These are phyloP conservation scores for Polypterus senegalus DNA, from an alignment of 2,113 vertebrate genomes.

Conservation along the genomic window DNA sequence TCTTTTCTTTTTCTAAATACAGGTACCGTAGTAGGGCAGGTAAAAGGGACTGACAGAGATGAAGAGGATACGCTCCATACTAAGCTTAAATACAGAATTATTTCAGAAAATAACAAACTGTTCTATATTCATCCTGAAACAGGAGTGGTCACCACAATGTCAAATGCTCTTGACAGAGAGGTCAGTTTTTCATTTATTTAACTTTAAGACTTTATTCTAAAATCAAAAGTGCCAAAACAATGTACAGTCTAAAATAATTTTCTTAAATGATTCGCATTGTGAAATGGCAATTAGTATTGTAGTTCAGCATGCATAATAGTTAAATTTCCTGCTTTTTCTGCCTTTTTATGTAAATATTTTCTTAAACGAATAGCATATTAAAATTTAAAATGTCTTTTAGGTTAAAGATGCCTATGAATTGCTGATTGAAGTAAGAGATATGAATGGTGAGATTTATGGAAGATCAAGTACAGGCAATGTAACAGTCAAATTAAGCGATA, in stretches of 20 bases:
- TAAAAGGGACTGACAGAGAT: slow-evolving; percentile 64
- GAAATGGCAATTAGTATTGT: too few species aligned
- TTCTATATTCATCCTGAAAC: slow-evolving; percentile 52
- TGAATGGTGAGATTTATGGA: slow-evolving; percentile 45
- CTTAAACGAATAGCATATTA: too few species aligned
- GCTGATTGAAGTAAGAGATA: slow-evolving; percentile 56
- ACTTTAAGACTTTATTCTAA: too few species aligned
- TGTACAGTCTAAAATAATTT: too few species aligned
- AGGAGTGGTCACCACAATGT: slow-evolving; percentile 47
- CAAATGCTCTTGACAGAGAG: slow-evolving; percentile 65
- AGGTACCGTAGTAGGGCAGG: slow-evolving; percentile 56
- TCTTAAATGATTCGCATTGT: too few species aligned
- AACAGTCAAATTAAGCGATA: slow-evolving; percentile 50
- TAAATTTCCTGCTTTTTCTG: too few species aligned
- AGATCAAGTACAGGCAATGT: slow-evolving; percentile 56
- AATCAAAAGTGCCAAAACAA: too few species aligned
- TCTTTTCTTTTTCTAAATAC: slow-evolving; percentile 9
- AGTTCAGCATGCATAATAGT: too few species aligned
- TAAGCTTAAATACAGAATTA: slow-evolving; percentile 51
- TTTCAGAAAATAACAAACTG: slow-evolving; percentile 11
- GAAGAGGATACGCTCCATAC: slow-evolving; percentile 41
- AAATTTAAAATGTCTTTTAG: slow-evolving; percentile 34
- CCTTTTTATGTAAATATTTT: too few species aligned
- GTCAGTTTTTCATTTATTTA: slow-evolving; percentile 36
- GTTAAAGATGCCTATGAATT: slow-evolving; percentile 36